Base-by-base conservation (phyloP, 2,888 invertebrate genomes). In the Sinodicranocentrus sp. region DNA sequence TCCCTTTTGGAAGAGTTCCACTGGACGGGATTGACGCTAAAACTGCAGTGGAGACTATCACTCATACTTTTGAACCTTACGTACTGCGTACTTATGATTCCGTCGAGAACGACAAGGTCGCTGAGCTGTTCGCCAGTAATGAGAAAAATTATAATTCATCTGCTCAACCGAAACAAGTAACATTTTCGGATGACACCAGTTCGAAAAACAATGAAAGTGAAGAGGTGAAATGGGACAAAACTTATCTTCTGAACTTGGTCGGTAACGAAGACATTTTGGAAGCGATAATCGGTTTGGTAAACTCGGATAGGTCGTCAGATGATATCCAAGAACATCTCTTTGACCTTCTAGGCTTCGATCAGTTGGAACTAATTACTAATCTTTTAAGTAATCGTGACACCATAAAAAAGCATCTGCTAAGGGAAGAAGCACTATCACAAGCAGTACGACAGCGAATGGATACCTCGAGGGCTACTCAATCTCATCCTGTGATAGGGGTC, bases 331-430 rank as follows among this genome's bases (percentile, higher is more conserved):
- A 94, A 19, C 89, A 93, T 90, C 91, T 98, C 21, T 95, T 97
- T 90, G 98, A 98, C 89, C 91, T 98, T 2, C 92, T 97, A 25
- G 98, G 98, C 0, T 97, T 95, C 90, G 96, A 97, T 88, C 90
- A 94, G 89, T 94, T 96, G 90, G 95, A 96, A 89, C 92, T 96
- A 80, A 94, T 95, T 28, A 92, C 93, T 82, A 91, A 92, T 48
- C 90, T 96, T 83, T 90, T 96, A 28, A 91, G 93, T 71, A 93
- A 95, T 88, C 92, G 96, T 23, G 71, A 54, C 1, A 72, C 82
- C 0, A 88, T 94, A 10, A 89, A 90, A 0, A 89, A 89, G 39
- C 90, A 90, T 39, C 67, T 91, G 17, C 85, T 82, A 23, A 61
- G 88, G 21, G 90, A 91, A 28, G 89, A 88, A 33, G 85, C 85